These are phyloP conservation scores for Gymnarchus niloticus DNA, from an alignment of 2,113 vertebrate species.

Conservation along the genomic window DNA sequence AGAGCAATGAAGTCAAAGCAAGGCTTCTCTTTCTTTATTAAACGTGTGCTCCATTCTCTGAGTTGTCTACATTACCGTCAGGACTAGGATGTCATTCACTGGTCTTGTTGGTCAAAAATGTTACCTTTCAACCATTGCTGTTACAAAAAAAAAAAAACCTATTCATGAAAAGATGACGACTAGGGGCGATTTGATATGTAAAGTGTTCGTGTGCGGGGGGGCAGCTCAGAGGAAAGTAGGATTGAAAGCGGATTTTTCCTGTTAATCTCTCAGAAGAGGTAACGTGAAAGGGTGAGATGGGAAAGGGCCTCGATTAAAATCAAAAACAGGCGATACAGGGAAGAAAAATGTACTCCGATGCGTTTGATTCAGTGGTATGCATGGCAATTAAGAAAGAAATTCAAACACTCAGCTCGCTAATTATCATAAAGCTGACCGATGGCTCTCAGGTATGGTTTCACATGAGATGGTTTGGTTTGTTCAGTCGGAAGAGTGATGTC, in stretches of 20 bases:
- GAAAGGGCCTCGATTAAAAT: background rate
- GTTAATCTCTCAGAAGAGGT: background rate
- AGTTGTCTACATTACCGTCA: background rate
- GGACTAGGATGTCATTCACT: background rate
- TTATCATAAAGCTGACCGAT: constrained; percentile 1
- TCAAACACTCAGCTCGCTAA: background rate
- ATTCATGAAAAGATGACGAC: background rate
- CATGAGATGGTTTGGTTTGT: background rate
- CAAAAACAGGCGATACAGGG: background rate
- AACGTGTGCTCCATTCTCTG: too few relatives aligned
- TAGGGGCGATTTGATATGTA: too few relatives aligned
- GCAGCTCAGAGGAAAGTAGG: background rate
- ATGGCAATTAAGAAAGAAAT: background rate
- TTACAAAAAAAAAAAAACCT: background rate
- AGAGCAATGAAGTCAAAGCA: background rate
- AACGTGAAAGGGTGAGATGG: background rate
- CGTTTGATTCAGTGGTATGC: background rate
- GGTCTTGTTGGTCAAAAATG: background rate
- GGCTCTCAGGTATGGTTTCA: background rate
- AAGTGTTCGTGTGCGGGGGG: background rate
- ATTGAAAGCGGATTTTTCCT: background rate
- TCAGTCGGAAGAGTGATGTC: background rate
- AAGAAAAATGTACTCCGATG: background rate
- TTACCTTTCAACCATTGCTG: background rate
- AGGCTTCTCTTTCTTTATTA: background rate